Conservation (phyloP, 2,888 invertebrate genomes). For the Lycocerus yunnanus region DNA sequence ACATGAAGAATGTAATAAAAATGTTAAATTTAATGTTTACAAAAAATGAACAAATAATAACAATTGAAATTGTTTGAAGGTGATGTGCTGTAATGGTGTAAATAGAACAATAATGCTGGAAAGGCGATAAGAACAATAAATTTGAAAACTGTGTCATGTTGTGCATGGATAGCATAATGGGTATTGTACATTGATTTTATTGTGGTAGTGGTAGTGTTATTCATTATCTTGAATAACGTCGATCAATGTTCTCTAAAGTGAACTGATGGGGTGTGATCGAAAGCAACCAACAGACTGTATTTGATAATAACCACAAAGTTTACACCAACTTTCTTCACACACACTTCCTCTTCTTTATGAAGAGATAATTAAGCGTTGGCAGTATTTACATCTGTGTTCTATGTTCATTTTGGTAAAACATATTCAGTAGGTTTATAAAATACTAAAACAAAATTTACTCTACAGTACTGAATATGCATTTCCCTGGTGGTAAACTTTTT, state of each 20-base stretch:
- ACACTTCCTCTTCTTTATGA: neutral
- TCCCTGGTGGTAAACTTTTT: neutral
- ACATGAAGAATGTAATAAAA: neutral
- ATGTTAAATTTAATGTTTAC: neutral
- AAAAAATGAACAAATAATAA: neutral
- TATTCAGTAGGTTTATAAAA: neutral
- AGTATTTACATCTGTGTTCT: neutral
- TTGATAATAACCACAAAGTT: constrained; percentile 7
- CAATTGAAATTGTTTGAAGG: neutral
- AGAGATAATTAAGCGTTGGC: constrained; percentile 7
- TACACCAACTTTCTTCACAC: neutral
- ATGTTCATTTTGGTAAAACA: neutral
- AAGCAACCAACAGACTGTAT: constrained; percentile 6
- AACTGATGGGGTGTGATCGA: constrained; percentile 18
- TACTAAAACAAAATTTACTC: neutral
- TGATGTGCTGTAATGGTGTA: neutral
- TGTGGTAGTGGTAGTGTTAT: neutral
- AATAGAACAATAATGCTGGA: neutral
- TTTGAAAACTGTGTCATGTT: neutral
- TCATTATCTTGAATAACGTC: constrained; percentile 15
- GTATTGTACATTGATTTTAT: constrained; percentile 1
- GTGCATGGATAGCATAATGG: neutral
- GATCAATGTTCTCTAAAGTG: constrained; percentile 7
- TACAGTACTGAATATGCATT: neutral
- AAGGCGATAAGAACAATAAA: neutral